Conservation (phyloP, 2,113 vertebrate species). For the Phylloscopus whistleri region DNA sequence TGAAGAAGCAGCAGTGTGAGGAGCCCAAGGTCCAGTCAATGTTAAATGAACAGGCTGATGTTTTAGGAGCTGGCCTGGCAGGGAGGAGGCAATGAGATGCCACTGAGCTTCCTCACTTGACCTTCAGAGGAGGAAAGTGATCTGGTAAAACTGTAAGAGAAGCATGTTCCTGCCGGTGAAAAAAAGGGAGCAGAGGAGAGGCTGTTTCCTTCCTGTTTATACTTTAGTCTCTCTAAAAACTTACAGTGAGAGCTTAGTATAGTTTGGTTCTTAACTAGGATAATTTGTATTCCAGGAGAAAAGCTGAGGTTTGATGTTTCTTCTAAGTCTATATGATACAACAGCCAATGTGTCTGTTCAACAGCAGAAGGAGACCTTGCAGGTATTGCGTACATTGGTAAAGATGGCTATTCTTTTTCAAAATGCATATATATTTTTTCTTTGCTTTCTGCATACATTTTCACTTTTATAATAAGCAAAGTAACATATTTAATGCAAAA, state of each 20-base stretch:
- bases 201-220: neutral
- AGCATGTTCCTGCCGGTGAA: neutral
- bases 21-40: neutral
- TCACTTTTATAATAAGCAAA: neutral
- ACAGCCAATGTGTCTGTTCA: neutral
- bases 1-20: neutral
- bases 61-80: neutral
- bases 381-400: neutral
- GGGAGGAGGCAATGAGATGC: neutral
- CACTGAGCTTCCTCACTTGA: neutral
- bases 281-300: neutral
- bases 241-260: neutral
- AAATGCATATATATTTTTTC: neutral
- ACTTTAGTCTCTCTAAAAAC: neutral
- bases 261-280: neutral
- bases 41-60: neutral
- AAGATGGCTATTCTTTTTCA: neutral
- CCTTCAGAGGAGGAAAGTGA: neutral
- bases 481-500: neutral
- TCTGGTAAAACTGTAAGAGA: neutral
- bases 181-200: neutral
- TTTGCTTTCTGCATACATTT: neutral
- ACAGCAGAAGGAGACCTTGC: neutral
- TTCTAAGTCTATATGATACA: neutral
- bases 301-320: neutral